Evolutionary conservation across 2,113 vertebrate genomes (phyloP).

Genomic region (Bubo blakistoni): DNA sequence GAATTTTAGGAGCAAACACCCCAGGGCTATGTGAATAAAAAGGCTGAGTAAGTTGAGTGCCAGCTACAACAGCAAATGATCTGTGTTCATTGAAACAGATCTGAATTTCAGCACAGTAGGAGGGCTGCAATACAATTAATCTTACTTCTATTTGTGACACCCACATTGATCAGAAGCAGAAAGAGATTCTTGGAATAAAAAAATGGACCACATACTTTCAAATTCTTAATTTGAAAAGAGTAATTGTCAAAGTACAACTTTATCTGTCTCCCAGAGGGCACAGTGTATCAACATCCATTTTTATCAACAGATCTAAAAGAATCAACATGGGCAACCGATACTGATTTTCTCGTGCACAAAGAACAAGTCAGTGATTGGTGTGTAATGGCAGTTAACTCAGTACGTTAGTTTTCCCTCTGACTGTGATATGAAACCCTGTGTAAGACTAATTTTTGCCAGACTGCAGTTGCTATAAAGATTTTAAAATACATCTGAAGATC

Average conservation of each 20-base stretch:
- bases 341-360: accelerated
- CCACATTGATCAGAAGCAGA: background rate
- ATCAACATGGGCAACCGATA: background rate
- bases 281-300: background rate
- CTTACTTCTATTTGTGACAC: background rate
- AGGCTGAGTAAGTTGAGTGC: background rate
- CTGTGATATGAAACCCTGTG: background rate
- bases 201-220: background rate
- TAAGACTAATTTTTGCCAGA: background rate
- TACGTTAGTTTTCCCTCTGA: background rate
- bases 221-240: background rate
- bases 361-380: background rate
- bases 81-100: background rate
- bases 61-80: background rate
- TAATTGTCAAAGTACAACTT: background rate
- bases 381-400: background rate
- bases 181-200: background rate
- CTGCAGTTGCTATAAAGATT: background rate
- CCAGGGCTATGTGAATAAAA: background rate
- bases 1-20: background rate
- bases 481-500: background rate
- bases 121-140: background rate
- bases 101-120: background rate
- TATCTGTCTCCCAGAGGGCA: background rate
- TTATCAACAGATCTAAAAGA: background rate